Percentiles rank a stretch among this genome's conserved stretches.
Conservation (phyloP, 2,113 vertebrate genomes). For the Microtus oregoni region DNA sequence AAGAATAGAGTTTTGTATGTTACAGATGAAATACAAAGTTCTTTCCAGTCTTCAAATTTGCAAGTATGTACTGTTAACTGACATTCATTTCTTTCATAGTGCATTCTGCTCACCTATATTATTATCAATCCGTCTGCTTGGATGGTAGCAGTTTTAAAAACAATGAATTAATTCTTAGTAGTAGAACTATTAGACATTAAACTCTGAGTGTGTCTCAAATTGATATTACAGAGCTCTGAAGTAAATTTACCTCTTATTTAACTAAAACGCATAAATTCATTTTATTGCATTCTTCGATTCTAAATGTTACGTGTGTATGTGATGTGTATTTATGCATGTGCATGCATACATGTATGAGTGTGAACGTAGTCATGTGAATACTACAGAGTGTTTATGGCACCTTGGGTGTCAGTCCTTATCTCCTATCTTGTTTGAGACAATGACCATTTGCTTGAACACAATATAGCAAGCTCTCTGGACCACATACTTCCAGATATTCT, state of each 20-base stretch:
- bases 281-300: not conserved
- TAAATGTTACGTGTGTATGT: not conserved
- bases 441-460: too few relatives aligned
- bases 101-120: not conserved
- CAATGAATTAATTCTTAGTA: not conserved
- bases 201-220: not conserved
- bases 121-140: constrained; percentile 2
- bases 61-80: not conserved
- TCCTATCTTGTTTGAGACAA: not conserved
- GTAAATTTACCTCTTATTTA: not conserved
- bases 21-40: not conserved
- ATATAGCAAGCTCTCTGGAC: not conserved
- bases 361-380: too few relatives aligned
- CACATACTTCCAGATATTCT: not conserved
- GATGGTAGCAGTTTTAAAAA: not conserved
- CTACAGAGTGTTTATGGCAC: not conserved
- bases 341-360: not conserved
- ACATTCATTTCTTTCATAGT: not conserved
- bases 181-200: not conserved
- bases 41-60: not conserved
- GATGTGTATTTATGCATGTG: not conserved
- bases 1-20: not conserved
- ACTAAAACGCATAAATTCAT: not conserved
- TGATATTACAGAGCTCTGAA: not conserved
- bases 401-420: not conserved